These are phyloP conservation scores for Sepioteuthis lessoniana DNA, from an alignment of 2,888 invertebrate genomes.

Conservation along the genomic window DNA sequence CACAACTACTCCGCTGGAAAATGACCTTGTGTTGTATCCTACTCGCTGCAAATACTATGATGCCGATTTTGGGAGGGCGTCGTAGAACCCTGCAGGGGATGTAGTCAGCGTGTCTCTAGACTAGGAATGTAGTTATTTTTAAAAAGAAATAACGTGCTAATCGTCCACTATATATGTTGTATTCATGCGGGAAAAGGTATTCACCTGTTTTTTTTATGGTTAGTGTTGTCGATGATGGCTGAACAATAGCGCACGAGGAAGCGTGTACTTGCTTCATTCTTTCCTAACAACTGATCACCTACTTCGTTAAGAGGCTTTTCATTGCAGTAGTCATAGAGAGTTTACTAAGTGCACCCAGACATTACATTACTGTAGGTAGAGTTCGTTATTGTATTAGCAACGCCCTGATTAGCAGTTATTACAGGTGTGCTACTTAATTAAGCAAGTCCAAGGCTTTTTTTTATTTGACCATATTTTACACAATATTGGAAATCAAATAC, in stretches of 20 bases:
- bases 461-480: background rate
- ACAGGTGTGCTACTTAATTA: background rate
- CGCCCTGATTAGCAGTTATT: background rate
- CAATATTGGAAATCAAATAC: background rate
- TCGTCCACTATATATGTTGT: too few relatives aligned
- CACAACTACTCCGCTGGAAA: too few relatives aligned
- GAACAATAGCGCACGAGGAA: background rate
- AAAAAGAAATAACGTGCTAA: too few relatives aligned
- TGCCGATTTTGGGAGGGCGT: too few relatives aligned
- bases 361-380: background rate
- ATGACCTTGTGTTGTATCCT: too few relatives aligned
- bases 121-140: too few relatives aligned
- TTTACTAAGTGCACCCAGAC: background rate
- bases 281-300: background rate
- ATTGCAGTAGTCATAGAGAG: background rate
- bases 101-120: too few relatives aligned
- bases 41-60: too few relatives aligned
- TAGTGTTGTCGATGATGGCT: background rate
- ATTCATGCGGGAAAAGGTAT: too few relatives aligned
- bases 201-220: too few relatives aligned
- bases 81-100: too few relatives aligned
- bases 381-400: background rate
- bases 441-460: background rate
- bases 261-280: background rate
- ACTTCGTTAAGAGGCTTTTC: background rate